These are phyloP conservation scores for Acanthurus lineatus DNA, from an alignment of 2,797 vertebrate genomes.

Conservation along the genomic window DNA sequence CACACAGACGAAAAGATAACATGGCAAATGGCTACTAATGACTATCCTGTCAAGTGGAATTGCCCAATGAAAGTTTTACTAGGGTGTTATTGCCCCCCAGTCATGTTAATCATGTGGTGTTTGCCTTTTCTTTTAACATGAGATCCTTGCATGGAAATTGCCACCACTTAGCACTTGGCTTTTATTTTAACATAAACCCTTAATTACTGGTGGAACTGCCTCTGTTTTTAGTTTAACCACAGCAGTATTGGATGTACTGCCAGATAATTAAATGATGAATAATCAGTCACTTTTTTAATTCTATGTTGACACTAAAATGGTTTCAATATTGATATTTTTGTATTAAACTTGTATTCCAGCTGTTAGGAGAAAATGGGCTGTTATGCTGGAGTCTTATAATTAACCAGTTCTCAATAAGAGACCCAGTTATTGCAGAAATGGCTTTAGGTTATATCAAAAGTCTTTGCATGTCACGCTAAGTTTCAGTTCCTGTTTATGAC, in stretches of 20 bases:
- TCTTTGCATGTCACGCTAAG: slow-evolving; percentile 24
- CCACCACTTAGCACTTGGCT: slow-evolving; percentile 72
- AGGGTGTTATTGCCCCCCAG: slow-evolving; percentile 58
- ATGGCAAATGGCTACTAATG: slow-evolving; percentile 69
- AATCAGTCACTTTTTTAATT: slow-evolving; percentile 23
- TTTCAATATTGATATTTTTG: neutral
- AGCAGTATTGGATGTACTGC: slow-evolving; percentile 68
- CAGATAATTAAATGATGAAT: slow-evolving; percentile 72
- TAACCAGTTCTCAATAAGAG: slow-evolving; percentile 37
- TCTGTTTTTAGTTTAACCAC: slow-evolving; percentile 77
- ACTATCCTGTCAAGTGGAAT: slow-evolving; percentile 69
- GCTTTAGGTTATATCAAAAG: slow-evolving; percentile 21
- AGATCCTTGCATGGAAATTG: slow-evolving; percentile 64
- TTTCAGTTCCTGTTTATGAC: slow-evolving; percentile 58
- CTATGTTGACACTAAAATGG: neutral
- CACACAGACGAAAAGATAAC: slow-evolving; percentile 61
- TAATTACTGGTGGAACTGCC: slow-evolving; percentile 79
- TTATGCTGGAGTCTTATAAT: slow-evolving; percentile 16
- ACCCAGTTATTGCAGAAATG: slow-evolving; percentile 34
- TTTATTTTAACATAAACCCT: slow-evolving; percentile 66
- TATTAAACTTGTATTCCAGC: slow-evolving; percentile 20
- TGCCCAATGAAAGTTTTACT: slow-evolving; percentile 66
- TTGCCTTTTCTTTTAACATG: slow-evolving; percentile 64
- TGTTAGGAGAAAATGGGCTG: slow-evolving; percentile 3
- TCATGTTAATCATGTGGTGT: slow-evolving; percentile 60